Evolutionary conservation across 2,797 vertebrate species (phyloP), one percentile per base, ranked within the genome.

Genomic region (Aplochiton taeniatus): DNA sequence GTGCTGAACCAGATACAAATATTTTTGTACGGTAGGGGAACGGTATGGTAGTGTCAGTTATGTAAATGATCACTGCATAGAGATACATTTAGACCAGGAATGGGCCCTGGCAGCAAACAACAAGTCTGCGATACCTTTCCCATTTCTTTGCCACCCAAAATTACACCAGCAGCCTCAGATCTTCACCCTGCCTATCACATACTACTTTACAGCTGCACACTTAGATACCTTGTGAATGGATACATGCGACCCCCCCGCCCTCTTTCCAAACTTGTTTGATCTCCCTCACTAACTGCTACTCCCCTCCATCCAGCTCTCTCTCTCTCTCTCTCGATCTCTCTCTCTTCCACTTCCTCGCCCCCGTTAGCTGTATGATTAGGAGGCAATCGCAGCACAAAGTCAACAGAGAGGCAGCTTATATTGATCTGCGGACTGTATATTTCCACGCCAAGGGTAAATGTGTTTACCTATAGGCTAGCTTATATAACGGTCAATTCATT

Each of bases 401-500:
- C 73, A 81, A 81, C 76, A 83, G 77, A 69, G 62, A 67, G 72
- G 68, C 58, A 4, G 74, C 70, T 74, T 80, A 72, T 77, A 83
- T 85, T 58, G 76, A 88, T 85, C 69, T 62, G 56, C 48, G 57
- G 50, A 67, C 69, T 74, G 80, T 66, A 70, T 49, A 20, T 61
- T 10, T 6, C 10, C 50, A 59, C 63, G 76, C 70, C 61, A 57
- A 58, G 68, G 64, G 72, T 79, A 70, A 82, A 84, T 74, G 76
- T 79, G 77, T 85, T 85, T 84, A 79, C 82, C 72, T 70, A 65
- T 65, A 12, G 31, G 62, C 58, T 54, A 74, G 75, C 63, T 56
- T 68, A 72, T 74, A 56, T 75, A 59, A 74, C 66, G 78, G 78
- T 78, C 80, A 85, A 81, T 72, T 73, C 68, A 83, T 79, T 79